Percentiles rank a stretch among this genome's conserved stretches.
Conservation (phyloP, 2,797 vertebrate genomes). For the Peromyscus aztecus region DNA sequence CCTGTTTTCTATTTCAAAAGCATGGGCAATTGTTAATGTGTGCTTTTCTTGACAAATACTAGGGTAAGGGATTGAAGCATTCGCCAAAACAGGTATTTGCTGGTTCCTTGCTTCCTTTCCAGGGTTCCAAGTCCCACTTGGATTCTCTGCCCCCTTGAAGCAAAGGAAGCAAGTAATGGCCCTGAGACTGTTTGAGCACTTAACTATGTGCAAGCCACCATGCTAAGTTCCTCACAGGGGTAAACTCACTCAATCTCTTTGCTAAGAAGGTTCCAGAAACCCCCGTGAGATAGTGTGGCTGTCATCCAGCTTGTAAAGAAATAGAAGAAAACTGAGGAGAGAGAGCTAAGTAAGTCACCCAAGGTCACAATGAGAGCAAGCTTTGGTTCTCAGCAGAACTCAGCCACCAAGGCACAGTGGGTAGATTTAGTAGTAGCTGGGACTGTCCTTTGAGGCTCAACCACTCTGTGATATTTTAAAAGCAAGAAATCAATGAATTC, state of each 20-base stretch:
- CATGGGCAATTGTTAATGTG: neutral
- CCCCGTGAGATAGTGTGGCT: neutral
- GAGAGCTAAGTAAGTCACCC: neutral
- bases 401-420: neutral
- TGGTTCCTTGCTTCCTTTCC: neutral
- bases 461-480: neutral
- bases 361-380: neutral
- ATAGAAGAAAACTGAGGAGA: neutral
- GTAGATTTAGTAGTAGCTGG: neutral
- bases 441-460: neutral
- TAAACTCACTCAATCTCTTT: neutral
- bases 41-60: neutral
- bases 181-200: neutral
- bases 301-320: neutral
- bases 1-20: slow-evolving; percentile 38
- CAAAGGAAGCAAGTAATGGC: neutral
- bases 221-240: accelerated
- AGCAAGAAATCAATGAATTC: neutral
- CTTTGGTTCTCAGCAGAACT: neutral
- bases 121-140: neutral
- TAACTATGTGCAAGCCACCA: accelerated
- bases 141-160: neutral
- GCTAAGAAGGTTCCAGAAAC: neutral
- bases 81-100: neutral
- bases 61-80: neutral